Evolutionary conservation across 2,113 vertebrate species (phyloP), one percentile per base, ranked within the genome.

Genomic region (Triplophysa tibetana): DNA sequence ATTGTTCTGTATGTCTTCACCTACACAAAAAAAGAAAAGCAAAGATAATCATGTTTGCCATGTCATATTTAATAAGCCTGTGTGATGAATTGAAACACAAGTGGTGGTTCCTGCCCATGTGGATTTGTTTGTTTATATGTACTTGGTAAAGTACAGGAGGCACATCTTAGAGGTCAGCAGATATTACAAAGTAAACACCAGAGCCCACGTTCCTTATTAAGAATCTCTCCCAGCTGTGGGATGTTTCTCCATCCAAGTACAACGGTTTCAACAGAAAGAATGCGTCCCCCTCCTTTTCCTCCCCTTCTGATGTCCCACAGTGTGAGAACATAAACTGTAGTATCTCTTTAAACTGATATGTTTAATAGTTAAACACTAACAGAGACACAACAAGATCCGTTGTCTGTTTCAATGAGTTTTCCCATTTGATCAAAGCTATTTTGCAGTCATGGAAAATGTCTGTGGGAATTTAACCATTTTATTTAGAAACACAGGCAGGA

Each of bases 111-210:
- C 50, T n/a, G 45, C 8, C 50, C 69, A 2, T 70, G 26, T n/a
- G 24, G 38, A 72, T 33, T 8, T 21, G 48, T 70, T 33, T 33
- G 48, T 33, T 54, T 70, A 13, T 70, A 4, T 72, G 12, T 12
- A 38, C 50, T 56, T 38, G 11, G 69, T 41, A 58, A 3, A 38
- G 24, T 45, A 58, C 63, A 62, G 38, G 54, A 70, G 56, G 64
- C n/a, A 48, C 41, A 58, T 70, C 2, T 29, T 14, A 21, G 66
- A 48, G 70, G 62, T 67, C 78, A 66, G 58, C 24, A 19, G 77
- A 79, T 63, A 61, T 61, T 29, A 21, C 56, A 70, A 29, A 70
- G 56, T 38, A 70, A 81, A 81, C 80, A 68, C 8, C 61, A 24
- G 26, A 65, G 5, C 24, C 12, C 24, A 19, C 33, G 13, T 58